Evolutionary conservation across 2,888 invertebrate genomes (phyloP).

Genomic region (Anoplius nigerrimus): DNA sequence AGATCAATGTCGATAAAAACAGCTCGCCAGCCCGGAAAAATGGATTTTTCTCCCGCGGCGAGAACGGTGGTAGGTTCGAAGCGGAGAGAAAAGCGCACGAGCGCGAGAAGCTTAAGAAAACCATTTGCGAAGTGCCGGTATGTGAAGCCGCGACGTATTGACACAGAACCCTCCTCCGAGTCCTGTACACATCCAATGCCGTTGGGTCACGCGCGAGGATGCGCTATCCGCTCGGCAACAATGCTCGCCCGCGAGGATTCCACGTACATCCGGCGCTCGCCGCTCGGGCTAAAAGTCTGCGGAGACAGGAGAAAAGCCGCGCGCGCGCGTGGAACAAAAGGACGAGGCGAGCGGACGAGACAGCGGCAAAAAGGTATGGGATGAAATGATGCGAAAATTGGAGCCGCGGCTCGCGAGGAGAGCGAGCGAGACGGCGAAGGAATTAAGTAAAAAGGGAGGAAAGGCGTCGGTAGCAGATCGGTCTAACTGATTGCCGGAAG

Average conservation of each 20-base stretch:
- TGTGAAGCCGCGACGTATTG: no score
- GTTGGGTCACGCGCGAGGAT: no score
- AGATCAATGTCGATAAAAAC: slow-evolving; percentile 25
- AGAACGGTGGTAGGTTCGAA: no score
- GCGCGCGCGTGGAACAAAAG: background rate
- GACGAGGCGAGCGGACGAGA: background rate
- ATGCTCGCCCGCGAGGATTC: no score
- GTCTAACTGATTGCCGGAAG: slow-evolving; percentile 69
- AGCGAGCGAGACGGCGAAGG: slow-evolving; percentile 29
- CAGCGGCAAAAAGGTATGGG: slow-evolving; percentile 24
- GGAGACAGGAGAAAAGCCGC: background rate
- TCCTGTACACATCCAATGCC: no score
- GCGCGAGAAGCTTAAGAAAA: no score
- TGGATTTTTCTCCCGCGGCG: no score
- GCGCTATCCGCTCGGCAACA: no score
- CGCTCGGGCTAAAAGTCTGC: background rate
- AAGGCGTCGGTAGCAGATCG: slow-evolving; percentile 21
- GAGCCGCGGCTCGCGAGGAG: slow-evolving; percentile 12
- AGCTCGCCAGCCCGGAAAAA: slow-evolving; percentile 27
- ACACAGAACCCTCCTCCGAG: no score
- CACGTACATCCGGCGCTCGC: background rate
- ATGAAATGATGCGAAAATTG: slow-evolving; percentile 5
- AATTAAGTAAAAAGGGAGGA: slow-evolving; percentile 27
- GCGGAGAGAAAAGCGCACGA: no score
- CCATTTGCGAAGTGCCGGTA: no score